Base-by-base conservation (phyloP, 2,888 invertebrate genomes). In the Bimastos eiseni region DNA sequence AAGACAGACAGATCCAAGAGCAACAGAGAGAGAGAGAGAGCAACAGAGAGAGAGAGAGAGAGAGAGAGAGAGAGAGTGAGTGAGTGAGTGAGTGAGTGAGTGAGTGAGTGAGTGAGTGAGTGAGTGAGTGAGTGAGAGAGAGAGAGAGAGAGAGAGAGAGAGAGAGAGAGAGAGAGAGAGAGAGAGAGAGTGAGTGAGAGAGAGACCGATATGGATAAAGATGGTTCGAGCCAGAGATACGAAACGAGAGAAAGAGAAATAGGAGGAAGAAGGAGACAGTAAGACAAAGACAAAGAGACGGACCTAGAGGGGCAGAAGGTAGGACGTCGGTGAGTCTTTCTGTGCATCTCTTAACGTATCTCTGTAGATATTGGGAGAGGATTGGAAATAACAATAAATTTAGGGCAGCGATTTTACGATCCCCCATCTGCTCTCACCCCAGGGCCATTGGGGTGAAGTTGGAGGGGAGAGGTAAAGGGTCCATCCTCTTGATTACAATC, bases 141-240 rank as follows among this genome's bases (percentile, higher is more conserved):
- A 83, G 83, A 83, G 83, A 83, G 83, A 30, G 2, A 83, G 83
- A 83, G 1, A 83, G 21, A 83, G 83, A 30, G 83, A 30, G n/a
- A 83, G 83, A 44, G 19, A 33, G 49, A 90, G 83, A 90, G 70
- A 90, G 36, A 90, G 13, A 70, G 17, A 90, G 83, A 90, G 55
- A 55, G 55, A 90, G 15, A 90, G 55, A 83, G 70, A 55, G 55
- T 15, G 70, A 90, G 44, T 19, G 38, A 11, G 8, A 15, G 17
- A 89, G 4, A 90, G 70, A 55, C n/a, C 8, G 90, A 6, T n/a
- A 49, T 34, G 13, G 33, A 49, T 33, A 44, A 24, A 90, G 70
- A 8, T 17, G 34, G 38, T n/a, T 2, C 19, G 70, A 70, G 70
- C 8, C 17, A 83, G 38, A 90, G 83, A 55, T 36, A n/a, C 33